Evolutionary conservation across 2,113 vertebrate species (phyloP), one percentile per base, ranked within the genome.

Genomic region (Mustela nigripes): DNA sequence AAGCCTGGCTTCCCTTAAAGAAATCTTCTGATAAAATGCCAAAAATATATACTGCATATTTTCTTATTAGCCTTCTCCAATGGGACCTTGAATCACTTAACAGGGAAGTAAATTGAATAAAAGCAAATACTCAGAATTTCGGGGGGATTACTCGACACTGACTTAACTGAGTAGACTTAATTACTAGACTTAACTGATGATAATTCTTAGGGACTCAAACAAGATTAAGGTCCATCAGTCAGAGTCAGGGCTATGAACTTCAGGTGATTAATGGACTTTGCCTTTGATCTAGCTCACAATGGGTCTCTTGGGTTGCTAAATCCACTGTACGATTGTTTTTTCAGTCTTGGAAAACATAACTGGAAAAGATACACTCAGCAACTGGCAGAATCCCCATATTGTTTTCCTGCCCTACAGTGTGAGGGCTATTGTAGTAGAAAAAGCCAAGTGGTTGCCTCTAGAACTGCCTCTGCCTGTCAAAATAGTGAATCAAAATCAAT

Each of bases 341-440:
- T 24, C 71, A 78, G 26, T 58, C 31, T 73, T 97, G 31, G 65
- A 86, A 94, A 89, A 31, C 10, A 50, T 24, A 39, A 1, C 65
- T 78, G 33, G 83, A 78, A 86, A 63, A 90, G 58, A 85, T 48
- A 78, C 65, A 60, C 31, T 73, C 80, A 94, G 65, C 16, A 95
- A 63, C 42, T 39, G 33, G 63, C 62, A 94, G 62, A 76, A 84
- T 86, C 5, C 26, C 26, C 19, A 0, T 31, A 24, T 69, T 53
- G 7, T 71, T 81, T 78, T 65, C 58, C 42, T 80, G 73, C 79
- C 0, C 0, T 22, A 74, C 16, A n/a, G 62, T 56, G 10, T 81
- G 39, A 82, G 36, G 48, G 10, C 9, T 50, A 50, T 33, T 71
- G 7, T 56, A 36, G 16, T 33, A 53, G 89, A 21, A 94, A 93